Evolutionary conservation across 2,888 invertebrate species (phyloP).

Genomic region (Dorcus parallelipipedus): DNA sequence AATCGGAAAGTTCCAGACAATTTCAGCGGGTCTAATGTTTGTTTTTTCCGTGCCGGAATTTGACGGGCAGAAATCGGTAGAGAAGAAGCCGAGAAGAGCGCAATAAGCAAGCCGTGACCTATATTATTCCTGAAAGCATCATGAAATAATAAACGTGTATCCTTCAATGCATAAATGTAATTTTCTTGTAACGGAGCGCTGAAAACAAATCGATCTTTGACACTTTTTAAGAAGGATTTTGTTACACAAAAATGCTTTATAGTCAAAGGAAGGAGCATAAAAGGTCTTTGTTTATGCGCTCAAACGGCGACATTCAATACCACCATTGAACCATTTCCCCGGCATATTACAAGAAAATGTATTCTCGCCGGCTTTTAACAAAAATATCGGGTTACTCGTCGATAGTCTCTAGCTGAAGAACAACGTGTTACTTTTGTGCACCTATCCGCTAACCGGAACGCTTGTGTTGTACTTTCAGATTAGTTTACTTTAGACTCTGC

Average conservation of each 20-base stretch:
- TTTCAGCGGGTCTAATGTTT: neutral
- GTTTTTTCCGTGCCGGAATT: neutral
- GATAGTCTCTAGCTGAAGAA: neutral
- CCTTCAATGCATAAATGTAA: neutral
- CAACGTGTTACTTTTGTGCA: neutral
- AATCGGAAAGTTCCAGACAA: neutral
- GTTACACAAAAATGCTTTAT: conserved; percentile 21
- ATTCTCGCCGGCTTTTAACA: conserved; percentile 16
- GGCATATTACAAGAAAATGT: conserved; percentile 1
- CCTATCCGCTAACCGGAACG: neutral
- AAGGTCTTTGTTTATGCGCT: conserved; percentile 7
- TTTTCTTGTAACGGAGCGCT: neutral
- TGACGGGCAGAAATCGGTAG: neutral
- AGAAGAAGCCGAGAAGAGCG: neutral
- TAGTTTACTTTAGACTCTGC: conserved; percentile 10
- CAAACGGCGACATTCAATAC: conserved; percentile 10
- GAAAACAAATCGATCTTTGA: conserved; percentile 1
- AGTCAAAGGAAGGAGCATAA: conserved; percentile 7
- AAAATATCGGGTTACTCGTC: conserved; percentile 18
- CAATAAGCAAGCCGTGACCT: neutral
- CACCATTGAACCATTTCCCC: conserved; percentile 1
- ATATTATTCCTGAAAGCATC: neutral
- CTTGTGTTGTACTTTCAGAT: conserved; percentile 12
- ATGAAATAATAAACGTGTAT: neutral
- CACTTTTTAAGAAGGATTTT: conserved; percentile 11